Evolutionary conservation across 2,888 invertebrate genomes (phyloP), one percentile per base, ranked within the genome.

Genomic region (Drosophila hawaiiensis): DNA sequence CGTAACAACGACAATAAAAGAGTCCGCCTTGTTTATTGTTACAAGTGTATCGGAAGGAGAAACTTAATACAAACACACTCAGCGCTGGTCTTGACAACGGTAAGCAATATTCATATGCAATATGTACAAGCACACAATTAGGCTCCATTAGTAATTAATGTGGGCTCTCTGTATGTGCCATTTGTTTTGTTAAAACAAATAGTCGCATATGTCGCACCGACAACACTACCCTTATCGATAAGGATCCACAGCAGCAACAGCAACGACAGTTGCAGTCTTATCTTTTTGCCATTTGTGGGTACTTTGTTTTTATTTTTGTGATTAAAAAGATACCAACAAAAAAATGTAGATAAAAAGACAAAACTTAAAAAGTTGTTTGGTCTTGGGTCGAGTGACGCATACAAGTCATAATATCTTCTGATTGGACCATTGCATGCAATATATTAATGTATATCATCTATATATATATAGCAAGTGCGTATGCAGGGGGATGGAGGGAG

Each of bases 1-100:
- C 47, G 29, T 62, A 12, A 52, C 47, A 62, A 62, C 83, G 72
- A 79, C 89, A 90, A 90, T 80, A 84, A 88, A 47, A 83, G 62
- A 60, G 41, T 6, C 39, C 58, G 53, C 70, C 67, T 82, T 78
- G 74, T 82, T 78, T 63, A 66, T 78, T 78, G 78, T 79, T 60
- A 50, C 77, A 71, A 49, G 53, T 65, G 60, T 58, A 29, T 54
- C 41, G 22, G 47, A 37, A 29, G 71, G 29, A 63, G 83, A 78
- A 62, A 49, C 60, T 49, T 9, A 22, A 47, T 16, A 62, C 35
- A 62, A 37, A 14, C 28, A 56, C 39, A 50, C 64, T 60, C 63
- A 65, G 43, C 29, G 53, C 47, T 62, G 49, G 39, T 56, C 52
- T 62, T 50, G 43, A 58, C 47, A 68, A 43, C 64, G 76, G 89